Evolutionary conservation across 1,140 invertebrate genomes (phyloP), one percentile per base, ranked within the genome.

Genomic region (Acromyrmex echinatior): DNA sequence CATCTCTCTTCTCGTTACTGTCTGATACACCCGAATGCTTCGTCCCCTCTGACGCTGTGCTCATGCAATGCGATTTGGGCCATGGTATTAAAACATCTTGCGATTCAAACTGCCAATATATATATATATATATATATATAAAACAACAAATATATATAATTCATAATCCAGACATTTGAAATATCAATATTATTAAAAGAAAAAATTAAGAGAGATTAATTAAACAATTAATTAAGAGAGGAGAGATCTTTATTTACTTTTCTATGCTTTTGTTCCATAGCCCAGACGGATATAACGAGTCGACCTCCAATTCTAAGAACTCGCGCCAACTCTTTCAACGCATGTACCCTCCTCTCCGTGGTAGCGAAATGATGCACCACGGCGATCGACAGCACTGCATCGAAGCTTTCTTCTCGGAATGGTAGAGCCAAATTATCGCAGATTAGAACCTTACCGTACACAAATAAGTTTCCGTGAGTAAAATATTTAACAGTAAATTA

Each of bases 81-180:
- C 99, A 99, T 2, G 99, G 99, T 84, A 99, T 98, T 49, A 99
- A 95, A 60, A 99, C 98, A 95, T 99, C 99, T 96, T 99, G 98
- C 58, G 98, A 97, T 93, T 98, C 97, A 94, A 98, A 98, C 97
- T 98, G 95, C 12, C 92, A 93, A 86, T 45, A 14, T 68, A 70
- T 51, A 45, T 51, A 86, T 21, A 21, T 21, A 21, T 21, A 21
- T 21, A 21, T 21, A 21, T 21, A 21, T 21, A 21, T 21, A 21
- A 73, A 21, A 73, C 18, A 58, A 76, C 9, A 45, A 56, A 25
- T 25, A 25, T 25, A 0, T 39, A 31, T 28, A 21, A 45, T 74
- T 79, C 7, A 1, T 25, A 45, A 68, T 66, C 0, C 7, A 58
- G 39, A 28, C 0, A 4, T 84, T 31, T 28, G 31, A 79, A 10